These are phyloP conservation scores for Arrhopalites spinosus DNA, from an alignment of 2,888 invertebrate genomes.

Conservation along the genomic window DNA sequence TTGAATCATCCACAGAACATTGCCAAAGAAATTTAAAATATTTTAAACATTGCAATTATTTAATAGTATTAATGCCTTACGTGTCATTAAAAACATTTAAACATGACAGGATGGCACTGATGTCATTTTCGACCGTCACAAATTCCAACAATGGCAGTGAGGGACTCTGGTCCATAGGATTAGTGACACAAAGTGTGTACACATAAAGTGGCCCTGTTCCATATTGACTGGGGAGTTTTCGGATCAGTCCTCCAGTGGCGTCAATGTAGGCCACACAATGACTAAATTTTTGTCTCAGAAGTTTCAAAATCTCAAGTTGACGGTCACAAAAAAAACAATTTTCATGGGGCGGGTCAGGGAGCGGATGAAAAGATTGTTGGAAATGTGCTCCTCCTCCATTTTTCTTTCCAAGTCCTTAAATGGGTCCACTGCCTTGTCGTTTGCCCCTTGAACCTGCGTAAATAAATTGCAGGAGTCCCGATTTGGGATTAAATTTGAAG, in stretches of 20 bases:
- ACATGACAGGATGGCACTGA: neutral
- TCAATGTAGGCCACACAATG: constrained; percentile 9
- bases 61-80: neutral
- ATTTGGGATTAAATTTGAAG: neutral
- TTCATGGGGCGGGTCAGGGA: neutral
- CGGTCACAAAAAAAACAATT: neutral
- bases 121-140: too few species aligned
- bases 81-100: neutral
- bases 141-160: neutral
- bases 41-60: neutral
- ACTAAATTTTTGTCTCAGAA: neutral
- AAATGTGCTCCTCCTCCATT: neutral
- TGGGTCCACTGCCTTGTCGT: neutral
- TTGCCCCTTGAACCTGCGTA: neutral
- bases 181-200: neutral
- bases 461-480: too few species aligned
- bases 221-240: neutral
- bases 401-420: neutral
- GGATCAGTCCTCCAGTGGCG: neutral
- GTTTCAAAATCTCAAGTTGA: neutral
- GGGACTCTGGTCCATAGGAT: neutral
- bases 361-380: neutral
- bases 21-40: too few species aligned
- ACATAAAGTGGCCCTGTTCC: neutral
- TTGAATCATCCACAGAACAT: too few species aligned